phyloP scores from a whole-genome alignment of 2,888 invertebrate species.

The Lasioglossum figueresi region DNA sequence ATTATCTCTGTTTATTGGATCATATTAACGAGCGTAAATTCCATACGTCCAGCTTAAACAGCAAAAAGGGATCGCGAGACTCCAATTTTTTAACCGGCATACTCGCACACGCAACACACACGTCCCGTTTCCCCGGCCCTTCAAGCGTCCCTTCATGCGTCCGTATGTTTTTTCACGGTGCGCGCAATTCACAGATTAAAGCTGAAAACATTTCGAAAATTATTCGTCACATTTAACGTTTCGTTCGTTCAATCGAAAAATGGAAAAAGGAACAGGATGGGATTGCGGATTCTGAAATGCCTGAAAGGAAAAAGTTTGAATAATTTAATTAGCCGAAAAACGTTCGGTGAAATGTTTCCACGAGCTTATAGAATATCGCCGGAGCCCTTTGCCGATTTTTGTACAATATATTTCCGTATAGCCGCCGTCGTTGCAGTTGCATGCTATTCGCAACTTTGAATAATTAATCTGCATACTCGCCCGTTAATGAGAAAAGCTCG shows the following conservation, averaged over 20 bases:
- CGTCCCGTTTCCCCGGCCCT: neutral
- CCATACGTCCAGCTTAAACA: constrained; percentile 14
- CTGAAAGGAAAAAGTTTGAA: constrained; percentile 1
- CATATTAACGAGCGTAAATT: constrained; percentile 21
- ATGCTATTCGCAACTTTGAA: neutral
- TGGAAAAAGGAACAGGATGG: neutral
- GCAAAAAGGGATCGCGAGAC: constrained; percentile 10
- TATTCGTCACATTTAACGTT: neutral
- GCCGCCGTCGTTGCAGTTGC: neutral
- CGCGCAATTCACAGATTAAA: constrained; percentile 19
- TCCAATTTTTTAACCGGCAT: constrained; percentile 5
- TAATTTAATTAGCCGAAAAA: constrained; percentile 4
- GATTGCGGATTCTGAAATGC: neutral
- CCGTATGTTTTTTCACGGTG: constrained; percentile 8
- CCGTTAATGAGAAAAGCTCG: neutral
- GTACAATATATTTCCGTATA: neutral
- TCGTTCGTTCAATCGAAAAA: constrained; percentile 14
- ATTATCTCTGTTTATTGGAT: constrained; percentile 25
- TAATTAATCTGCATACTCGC: neutral
- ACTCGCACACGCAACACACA: neutral
- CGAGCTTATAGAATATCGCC: neutral
- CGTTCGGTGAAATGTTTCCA: constrained; percentile 9
- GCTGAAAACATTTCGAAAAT: constrained; percentile 19
- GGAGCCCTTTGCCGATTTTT: neutral
- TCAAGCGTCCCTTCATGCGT: neutral